Evolutionary conservation across 2,888 invertebrate species (phyloP).

Genomic region (Temnothorax unifasciatus): DNA sequence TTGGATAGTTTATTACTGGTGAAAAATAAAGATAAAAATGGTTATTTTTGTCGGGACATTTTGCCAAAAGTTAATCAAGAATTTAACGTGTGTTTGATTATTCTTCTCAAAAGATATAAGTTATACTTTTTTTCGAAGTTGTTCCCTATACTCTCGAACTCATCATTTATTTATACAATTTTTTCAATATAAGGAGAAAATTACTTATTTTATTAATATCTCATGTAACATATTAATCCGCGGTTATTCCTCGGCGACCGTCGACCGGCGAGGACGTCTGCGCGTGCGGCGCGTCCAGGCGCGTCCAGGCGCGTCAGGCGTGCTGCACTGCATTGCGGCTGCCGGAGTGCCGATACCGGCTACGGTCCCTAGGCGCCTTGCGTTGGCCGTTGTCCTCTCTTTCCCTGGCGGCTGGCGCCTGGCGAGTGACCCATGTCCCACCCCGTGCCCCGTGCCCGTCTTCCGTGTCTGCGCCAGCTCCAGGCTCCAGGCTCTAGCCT

Average conservation of each 20-base stretch:
- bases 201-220: background rate
- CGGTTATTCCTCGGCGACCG: too few relatives aligned
- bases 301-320: too few relatives aligned
- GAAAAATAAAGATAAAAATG: slow-evolving; percentile 17
- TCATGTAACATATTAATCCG: background rate
- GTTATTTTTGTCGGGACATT: background rate
- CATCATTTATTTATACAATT: background rate
- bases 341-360: too few relatives aligned
- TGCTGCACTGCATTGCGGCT: too few relatives aligned
- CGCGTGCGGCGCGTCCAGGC: too few relatives aligned
- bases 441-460: slow-evolving; percentile 40
- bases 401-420: slow-evolving; percentile 29
- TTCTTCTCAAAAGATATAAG: background rate
- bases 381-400: slow-evolving; percentile 16
- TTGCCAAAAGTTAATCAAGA: background rate
- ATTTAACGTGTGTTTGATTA: background rate
- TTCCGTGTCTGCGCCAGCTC: slow-evolving; percentile 37
- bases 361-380: too few relatives aligned
- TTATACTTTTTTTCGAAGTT: background rate
- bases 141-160: background rate
- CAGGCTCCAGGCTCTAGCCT: too few relatives aligned
- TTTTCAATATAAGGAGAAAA: background rate
- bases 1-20: slow-evolving; percentile 9
- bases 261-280: too few relatives aligned
- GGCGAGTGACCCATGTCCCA: background rate